phyloP scores from a whole-genome alignment of 1,140 invertebrate genomes.

The Capitella teleta region DNA sequence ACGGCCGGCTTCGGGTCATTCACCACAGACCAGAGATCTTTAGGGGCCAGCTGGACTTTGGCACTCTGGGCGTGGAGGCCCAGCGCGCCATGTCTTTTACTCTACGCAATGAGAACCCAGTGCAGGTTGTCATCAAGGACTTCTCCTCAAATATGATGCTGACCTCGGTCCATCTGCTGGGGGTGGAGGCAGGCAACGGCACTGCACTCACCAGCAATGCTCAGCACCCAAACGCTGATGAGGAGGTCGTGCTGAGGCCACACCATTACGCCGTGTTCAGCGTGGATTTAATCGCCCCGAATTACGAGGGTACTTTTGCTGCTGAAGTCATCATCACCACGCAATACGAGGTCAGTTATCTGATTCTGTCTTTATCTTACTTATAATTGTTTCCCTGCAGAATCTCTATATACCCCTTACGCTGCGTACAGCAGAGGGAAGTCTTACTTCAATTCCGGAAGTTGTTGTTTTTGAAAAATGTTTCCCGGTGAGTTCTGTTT shows the following conservation, averaged over 20 bases:
- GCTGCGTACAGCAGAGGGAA: constrained; percentile 39
- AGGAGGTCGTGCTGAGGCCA: constrained; percentile 36
- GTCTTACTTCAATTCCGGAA: constrained; percentile 39
- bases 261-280: constrained; percentile 62
- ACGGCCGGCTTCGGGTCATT: constrained; percentile 53
- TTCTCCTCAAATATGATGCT: constrained; percentile 60
- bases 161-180: constrained; percentile 56
- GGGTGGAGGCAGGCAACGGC: constrained; percentile 54
- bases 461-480: constrained; percentile 61
- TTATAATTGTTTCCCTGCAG: constrained; percentile 19
- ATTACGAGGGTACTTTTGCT: constrained; percentile 56
- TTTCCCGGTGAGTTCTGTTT: constrained; percentile 62
- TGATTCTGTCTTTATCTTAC: not conserved
- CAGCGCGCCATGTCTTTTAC: constrained; percentile 58
- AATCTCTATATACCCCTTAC: constrained; percentile 35
- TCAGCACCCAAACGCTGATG: no score
- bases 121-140: no score
- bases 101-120: constrained; percentile 64
- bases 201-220: constrained; percentile 42
- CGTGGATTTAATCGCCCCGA: constrained; percentile 57
- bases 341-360: constrained; percentile 48
- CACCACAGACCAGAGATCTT: constrained; percentile 43
- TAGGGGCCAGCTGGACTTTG: constrained; percentile 58
- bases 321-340: constrained; percentile 64
- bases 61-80: constrained; percentile 58